Base-by-base conservation (phyloP, 1,140 invertebrate genomes). In the Drosophila obscura region DNA sequence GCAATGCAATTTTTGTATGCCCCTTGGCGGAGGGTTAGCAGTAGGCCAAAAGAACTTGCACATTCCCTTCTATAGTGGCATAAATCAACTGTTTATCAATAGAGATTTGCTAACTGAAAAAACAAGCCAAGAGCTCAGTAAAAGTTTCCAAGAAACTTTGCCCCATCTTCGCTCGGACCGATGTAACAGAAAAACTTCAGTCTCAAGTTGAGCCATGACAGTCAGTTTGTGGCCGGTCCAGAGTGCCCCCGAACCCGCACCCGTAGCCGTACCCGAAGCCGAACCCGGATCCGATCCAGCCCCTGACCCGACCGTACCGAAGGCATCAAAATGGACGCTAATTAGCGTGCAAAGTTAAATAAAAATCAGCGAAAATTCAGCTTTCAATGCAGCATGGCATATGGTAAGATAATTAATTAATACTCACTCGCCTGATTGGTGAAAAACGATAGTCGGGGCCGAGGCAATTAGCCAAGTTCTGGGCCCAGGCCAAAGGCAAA, bases 341-440 rank as follows among this genome's bases (percentile, higher is more conserved):
- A 81, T 81, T 81, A 81, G 67, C 63, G 60, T 49, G 53, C 60
- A 80, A 81, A 81, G 67, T 81, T 81, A 73, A 81, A 81, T 71
- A 73, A 77, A 81, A 81, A 81, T 81, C 73, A 77, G 73, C 73
- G 39, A 77, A 81, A 81, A 81, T 63, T 73, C 58, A 49, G 65
- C 64, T 80, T 72, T 80, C 78, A 77, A 80, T 71, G 67, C 66
- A 77, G 58, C 74, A 71, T 73, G 78, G 73, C 78, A 81, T 81
- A 81, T 81, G 78, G 67, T 60, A 76, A 73, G 78, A 81, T 81
- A 81, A 81, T 81, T 81, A 81, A 81, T 81, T 81, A 81, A 80
- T 66, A 72, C 67, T 73, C 64, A 81, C 73, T 81, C 58, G 62
- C 65, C 55, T 81, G 78, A 81, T 81, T 81, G 78, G 73, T 81